phyloP scores from a whole-genome alignment of 2,888 invertebrate genomes.

The Rhamnusium bicolor region DNA sequence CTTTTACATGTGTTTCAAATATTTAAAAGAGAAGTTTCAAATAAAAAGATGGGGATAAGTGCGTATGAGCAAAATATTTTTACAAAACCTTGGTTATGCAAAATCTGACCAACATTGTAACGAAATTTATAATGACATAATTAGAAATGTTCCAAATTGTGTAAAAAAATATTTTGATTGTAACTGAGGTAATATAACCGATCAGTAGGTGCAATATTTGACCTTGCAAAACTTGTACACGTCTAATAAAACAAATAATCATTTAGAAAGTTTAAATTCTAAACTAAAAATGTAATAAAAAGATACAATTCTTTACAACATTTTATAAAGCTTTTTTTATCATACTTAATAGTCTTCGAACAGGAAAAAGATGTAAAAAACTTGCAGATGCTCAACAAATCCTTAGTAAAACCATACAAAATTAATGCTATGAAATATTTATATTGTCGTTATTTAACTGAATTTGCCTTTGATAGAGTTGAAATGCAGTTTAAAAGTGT shows the following conservation, averaged over 20 bases:
- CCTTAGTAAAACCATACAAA: no score
- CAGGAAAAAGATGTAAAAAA: not conserved
- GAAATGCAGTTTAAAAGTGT: no score
- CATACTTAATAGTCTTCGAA: no score
- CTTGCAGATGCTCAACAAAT: no score
- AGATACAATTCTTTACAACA: slow-evolving; percentile 18
- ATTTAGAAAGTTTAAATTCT: slow-evolving; percentile 26
- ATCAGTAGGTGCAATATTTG: slow-evolving; percentile 28
- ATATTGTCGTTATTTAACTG: no score
- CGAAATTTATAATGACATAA: no score
- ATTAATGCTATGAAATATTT: no score
- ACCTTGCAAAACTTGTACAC: slow-evolving; percentile 23
- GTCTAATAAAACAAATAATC: slow-evolving; percentile 31
- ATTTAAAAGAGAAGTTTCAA: slow-evolving; percentile 16
- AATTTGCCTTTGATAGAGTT: no score
- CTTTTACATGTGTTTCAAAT: slow-evolving; percentile 24
- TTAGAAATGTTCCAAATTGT: not conserved
- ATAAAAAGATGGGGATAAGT: no score
- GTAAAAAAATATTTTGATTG: slow-evolving; percentile 16
- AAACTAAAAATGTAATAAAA: slow-evolving; percentile 21
- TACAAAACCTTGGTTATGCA: no score
- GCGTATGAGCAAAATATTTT: no score
- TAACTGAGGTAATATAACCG: slow-evolving; percentile 26
- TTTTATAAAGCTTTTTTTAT: slow-evolving; percentile 26
- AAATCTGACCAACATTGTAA: no score